Conservation (phyloP, 2,888 invertebrate genomes). For the Dione vanillae region DNA sequence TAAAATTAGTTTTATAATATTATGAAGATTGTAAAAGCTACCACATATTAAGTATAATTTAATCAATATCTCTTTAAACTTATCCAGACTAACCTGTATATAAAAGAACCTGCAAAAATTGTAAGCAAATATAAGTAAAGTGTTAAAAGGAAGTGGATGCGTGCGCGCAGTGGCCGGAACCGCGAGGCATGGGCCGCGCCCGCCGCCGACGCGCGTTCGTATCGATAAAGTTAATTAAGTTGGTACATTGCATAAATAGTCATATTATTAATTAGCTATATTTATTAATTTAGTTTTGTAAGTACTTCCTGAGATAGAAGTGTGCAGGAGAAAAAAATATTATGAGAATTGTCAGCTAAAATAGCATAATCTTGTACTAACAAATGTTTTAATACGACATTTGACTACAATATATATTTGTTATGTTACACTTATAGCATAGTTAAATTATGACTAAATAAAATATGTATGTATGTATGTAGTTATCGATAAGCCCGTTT, state of each 20-base stretch:
- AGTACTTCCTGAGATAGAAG: no score
- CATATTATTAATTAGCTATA: background rate
- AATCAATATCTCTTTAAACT: no score
- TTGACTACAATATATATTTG: background rate
- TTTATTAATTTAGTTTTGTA: no score
- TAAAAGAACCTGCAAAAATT: constrained; percentile 36
- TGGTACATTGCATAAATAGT: background rate
- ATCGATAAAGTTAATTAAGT: constrained; percentile 17
- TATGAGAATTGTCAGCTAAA: no score
- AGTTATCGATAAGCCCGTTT: constrained; percentile 20
- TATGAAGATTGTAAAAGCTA: no score
- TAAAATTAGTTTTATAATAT: no score
- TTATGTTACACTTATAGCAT: background rate
- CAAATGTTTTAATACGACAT: no score
- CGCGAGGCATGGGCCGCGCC: constrained; percentile 41
- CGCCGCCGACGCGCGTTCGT: background rate
- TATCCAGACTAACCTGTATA: background rate
- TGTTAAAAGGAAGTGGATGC: constrained; percentile 46
- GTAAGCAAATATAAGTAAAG: constrained; percentile 49
- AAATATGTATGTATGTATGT: background rate
- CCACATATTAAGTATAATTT: no score
- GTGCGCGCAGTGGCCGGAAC: constrained; percentile 50
- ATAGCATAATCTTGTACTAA: no score
- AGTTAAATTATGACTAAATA: no score
- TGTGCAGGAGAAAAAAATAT: no score